Conservation (phyloP, 2,113 vertebrate genomes). For the Gila orcuttii region DNA sequence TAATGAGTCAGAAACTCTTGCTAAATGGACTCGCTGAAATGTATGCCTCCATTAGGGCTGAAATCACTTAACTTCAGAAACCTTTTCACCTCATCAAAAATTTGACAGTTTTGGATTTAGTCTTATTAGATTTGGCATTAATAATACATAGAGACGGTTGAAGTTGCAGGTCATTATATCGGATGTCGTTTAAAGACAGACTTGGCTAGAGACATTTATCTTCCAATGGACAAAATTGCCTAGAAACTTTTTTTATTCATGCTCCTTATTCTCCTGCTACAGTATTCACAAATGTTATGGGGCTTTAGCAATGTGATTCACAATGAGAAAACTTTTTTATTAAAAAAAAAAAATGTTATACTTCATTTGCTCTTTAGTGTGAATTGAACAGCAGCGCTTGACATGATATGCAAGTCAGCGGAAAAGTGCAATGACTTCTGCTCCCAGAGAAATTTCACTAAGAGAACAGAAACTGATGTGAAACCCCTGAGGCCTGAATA, state of each 20-base stretch:
- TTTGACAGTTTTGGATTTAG: not conserved
- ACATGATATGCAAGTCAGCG: not conserved
- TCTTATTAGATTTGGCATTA: constrained; percentile 10
- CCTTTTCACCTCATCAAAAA: not conserved
- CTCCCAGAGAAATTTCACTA: not conserved
- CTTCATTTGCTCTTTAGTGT: not conserved
- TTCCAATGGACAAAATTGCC: not conserved
- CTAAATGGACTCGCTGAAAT: not conserved
- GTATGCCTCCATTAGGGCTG: not conserved
- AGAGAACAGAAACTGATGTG: not conserved
- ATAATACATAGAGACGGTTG: not conserved
- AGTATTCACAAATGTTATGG: not conserved
- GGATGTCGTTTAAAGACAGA: not conserved
- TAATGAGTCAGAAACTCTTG: not conserved
- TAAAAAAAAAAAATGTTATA: too few relatives aligned
- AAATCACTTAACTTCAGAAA: not conserved
- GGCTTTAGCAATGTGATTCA: not conserved
- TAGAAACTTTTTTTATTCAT: not conserved
- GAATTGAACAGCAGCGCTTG: not conserved
- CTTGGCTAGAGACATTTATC: not conserved
- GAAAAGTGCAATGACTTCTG: not conserved
- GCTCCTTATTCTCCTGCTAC: not conserved
- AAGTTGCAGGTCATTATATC: not conserved
- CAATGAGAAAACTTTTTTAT: not conserved
- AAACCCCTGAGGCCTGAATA: not conserved